Evolutionary conservation across 23 tunicate genomes (phyloP).

Genomic region (Ciona savignyi): DNA sequence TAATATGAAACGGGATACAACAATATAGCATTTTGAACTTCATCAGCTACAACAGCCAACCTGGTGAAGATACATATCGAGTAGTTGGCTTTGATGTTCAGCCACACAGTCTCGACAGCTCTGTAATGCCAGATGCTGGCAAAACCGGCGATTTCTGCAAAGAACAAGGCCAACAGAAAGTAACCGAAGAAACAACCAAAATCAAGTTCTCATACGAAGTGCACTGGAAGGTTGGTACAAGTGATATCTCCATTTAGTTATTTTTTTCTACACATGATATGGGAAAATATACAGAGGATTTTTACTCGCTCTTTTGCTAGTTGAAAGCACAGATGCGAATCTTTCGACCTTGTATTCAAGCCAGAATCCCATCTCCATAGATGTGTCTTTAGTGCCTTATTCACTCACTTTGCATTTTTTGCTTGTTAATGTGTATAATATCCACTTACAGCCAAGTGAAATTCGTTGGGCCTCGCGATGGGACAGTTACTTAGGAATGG

Average conservation of each 20-base stretch:
- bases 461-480: conserved; percentile 98
- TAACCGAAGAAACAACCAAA: conserved; percentile 41
- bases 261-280: no score
- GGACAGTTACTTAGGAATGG: conserved; percentile 97
- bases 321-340: no score
- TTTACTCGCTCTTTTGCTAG: no score
- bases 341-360: no score
- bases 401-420: no score
- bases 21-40: no score
- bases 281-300: no score
- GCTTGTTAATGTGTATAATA: neutral
- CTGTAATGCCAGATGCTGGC: conserved; percentile 26
- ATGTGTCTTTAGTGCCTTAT: no score
- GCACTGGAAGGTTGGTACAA: conserved; percentile 71
- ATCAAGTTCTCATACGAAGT: conserved; percentile 69
- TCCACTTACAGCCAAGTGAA: conserved; percentile 47
- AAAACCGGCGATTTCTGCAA: conserved; percentile 5
- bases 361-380: no score
- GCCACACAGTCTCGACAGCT: conserved; percentile 38
- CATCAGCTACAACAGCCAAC: conserved; percentile 61
- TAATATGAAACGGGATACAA: no score
- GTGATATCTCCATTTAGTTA: no score
- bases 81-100: conserved; percentile 93
- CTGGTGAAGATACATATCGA: conserved; percentile 50
- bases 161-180: conserved; percentile 18